Evolutionary conservation across 1,140 invertebrate genomes (phyloP), one percentile per base, ranked within the genome.

Genomic region (Phortica variegata): DNA sequence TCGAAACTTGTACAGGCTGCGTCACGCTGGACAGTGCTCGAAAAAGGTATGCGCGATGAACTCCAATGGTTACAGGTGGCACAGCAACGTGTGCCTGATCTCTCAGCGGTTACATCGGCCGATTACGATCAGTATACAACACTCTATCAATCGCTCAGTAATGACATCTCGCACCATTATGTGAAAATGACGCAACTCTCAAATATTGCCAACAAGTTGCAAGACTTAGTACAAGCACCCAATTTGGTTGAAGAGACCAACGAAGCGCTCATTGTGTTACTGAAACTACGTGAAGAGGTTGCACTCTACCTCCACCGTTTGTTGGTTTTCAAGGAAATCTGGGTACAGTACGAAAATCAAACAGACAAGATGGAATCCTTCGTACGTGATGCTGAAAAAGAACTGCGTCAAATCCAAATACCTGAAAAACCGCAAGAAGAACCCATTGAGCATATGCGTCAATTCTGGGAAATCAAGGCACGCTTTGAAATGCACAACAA

Each of bases 401-500:
- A 88, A 69, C 61, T 87, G 17, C 65, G 68, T 17, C 62, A 77
- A 17, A 78, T 83, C 15, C 76, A 79, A 46, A 75, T 84, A 29
- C 78, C 81, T 33, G 62, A 78, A 23, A 75, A 80, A 31, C 78
- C 80, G 17, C 77, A 80, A 23, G 77, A 79, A 23, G 81, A 83
- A 32, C 83, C 83, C 13, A 83, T 84, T 26, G 82, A 84, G 43
- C 84, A 89, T 54, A 84, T 90, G 74, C 82, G 87, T 55, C 83
- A 88, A 56, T 91, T 91, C 73, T 92, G 90, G 89, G 90, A 92
- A 77, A 73, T 93, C 31, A 92, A 90, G 76, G 90, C 89, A 0
- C 88, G 92, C 59, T 88, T 89, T 60, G 90, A 91, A 79, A 83
- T 91, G n/a, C 83, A 91, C 62, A 90, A 89, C 56, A 86, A 85